Percentiles rank a stretch among this genome's conserved stretches.
These are phyloP conservation scores for Dipodomys ordii DNA, from an alignment of 2,113 vertebrate genomes.

Conservation along the genomic window DNA sequence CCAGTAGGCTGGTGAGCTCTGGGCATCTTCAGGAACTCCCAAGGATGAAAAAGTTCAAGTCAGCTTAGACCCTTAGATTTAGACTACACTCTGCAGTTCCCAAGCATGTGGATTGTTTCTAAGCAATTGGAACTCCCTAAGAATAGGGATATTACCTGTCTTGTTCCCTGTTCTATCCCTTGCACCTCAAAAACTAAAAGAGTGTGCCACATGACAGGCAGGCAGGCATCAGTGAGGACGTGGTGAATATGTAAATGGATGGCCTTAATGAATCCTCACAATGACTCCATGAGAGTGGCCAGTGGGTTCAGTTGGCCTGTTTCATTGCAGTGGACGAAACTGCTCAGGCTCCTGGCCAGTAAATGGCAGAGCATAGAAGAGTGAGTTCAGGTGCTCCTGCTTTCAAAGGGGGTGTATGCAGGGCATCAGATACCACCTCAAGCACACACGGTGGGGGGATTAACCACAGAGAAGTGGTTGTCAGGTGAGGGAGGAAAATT, in stretches of 20 bases:
- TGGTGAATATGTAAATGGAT: neutral
- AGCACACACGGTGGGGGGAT: neutral
- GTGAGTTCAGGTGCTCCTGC: neutral
- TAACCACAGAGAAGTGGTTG: neutral
- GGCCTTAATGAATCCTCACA: neutral
- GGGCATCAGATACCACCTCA: neutral
- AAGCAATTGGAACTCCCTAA: no score
- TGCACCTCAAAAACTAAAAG: no score
- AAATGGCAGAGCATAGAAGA: neutral
- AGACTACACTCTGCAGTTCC: neutral
- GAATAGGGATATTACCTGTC: neutral
- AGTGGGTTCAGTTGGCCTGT: neutral
- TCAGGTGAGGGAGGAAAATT: neutral
- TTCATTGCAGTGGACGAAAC: constrained; percentile 14
- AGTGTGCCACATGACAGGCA: no score
- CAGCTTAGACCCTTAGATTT: neutral
- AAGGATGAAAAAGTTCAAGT: neutral
- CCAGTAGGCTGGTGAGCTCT: neutral
- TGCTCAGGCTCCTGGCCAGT: neutral
- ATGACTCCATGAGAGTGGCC: neutral
- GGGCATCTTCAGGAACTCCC: neutral
- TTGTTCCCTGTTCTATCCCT: neutral
- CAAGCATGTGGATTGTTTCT: neutral
- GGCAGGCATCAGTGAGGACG: neutral
- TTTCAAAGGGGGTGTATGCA: neutral